Evolutionary conservation across 2,113 vertebrate species (phyloP).

Genomic region (Bos indicus): DNA sequence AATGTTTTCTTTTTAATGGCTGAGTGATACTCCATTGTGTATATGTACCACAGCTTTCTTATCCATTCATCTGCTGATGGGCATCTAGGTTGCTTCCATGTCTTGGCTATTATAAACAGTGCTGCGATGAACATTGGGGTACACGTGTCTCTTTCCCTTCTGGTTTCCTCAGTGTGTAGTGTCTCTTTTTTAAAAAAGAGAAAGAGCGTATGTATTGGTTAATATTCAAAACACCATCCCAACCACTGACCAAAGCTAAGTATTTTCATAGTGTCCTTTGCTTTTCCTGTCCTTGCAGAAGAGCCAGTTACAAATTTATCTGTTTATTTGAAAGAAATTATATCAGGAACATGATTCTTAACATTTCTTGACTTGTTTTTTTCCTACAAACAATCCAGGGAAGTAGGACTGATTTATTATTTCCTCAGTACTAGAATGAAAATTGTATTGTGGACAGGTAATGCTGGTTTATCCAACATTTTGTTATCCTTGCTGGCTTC

Average conservation of each 20-base stretch:
- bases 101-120: too few relatives aligned
- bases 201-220: background rate
- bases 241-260: background rate
- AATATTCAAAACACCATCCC: background rate
- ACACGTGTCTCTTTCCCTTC: too few relatives aligned
- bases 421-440: background rate
- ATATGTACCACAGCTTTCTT: background rate
- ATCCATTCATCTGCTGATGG: too few relatives aligned
- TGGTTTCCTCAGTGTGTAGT: too few relatives aligned
- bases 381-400: background rate
- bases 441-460: background rate
- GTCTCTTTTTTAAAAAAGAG: background rate
- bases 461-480: background rate
- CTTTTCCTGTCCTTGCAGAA: background rate
- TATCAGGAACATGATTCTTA: background rate
- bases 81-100: too few relatives aligned
- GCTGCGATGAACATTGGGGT: too few relatives aligned
- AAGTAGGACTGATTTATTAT: background rate
- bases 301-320: background rate
- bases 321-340: background rate
- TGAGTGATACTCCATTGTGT: too few relatives aligned
- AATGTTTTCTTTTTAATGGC: too few relatives aligned
- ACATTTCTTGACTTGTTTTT: background rate
- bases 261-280: background rate
- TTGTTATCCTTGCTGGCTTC: background rate